phyloP scores from a whole-genome alignment of 2,888 invertebrate genomes.

The Horisme vitalbata region DNA sequence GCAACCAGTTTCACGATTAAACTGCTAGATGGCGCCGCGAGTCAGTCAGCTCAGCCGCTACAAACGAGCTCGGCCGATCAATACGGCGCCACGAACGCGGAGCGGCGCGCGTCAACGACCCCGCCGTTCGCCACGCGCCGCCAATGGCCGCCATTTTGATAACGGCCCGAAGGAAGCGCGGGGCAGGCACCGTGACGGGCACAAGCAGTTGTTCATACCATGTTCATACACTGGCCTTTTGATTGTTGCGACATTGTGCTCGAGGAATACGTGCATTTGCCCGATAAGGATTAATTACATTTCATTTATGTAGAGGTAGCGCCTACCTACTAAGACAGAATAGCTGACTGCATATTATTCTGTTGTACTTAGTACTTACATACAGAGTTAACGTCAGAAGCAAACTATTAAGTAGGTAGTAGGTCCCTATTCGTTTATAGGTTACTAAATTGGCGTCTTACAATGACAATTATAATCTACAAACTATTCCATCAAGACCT shows the following conservation, averaged over 20 bases:
- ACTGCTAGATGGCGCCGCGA: constrained; percentile 57
- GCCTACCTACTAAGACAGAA: too few relatives aligned
- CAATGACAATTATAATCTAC: too few relatives aligned
- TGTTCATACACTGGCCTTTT: constrained; percentile 1
- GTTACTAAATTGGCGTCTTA: too few relatives aligned
- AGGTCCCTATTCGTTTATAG: too few relatives aligned
- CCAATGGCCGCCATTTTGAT: constrained; percentile 74
- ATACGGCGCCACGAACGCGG: constrained; percentile 47
- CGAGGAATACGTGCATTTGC: constrained; percentile 14
- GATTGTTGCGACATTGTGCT: constrained; percentile 23
- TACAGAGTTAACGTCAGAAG: too few relatives aligned
- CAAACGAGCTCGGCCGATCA: constrained; percentile 43
- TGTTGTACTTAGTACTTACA: too few relatives aligned
- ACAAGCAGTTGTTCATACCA: constrained; percentile 14
- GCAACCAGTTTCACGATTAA: constrained; percentile 19
- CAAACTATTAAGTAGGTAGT: too few relatives aligned
- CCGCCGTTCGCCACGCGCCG: constrained; percentile 43
- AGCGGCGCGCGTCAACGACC: constrained; percentile 73
- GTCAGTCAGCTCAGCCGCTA: constrained; percentile 37
- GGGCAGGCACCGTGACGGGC: constrained; percentile 31
- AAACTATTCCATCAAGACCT: too few relatives aligned
- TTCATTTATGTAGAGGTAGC: too few relatives aligned
- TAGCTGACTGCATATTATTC: too few relatives aligned
- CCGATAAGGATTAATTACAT: not conserved
- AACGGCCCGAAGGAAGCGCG: constrained; percentile 51